phyloP scores from a whole-genome alignment of 2,797 vertebrate species.

The Enteromius argenteus region DNA sequence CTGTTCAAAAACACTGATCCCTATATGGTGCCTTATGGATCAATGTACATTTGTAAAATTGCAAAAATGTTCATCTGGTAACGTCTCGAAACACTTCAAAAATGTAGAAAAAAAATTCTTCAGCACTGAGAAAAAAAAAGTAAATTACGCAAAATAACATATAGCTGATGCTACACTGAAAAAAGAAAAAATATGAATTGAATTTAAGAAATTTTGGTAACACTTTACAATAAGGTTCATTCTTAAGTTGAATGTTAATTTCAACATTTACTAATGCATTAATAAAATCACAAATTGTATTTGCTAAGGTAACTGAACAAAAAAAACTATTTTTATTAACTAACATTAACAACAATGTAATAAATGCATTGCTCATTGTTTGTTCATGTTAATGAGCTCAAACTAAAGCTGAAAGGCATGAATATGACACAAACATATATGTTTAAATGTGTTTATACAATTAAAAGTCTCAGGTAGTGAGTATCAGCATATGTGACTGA shows the following conservation, averaged over 20 bases:
- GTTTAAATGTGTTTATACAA: not conserved
- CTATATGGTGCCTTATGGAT: not conserved
- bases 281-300: no score
- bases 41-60: not conserved
- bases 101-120: not conserved
- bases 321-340: no score
- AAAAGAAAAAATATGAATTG: no score
- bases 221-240: no score
- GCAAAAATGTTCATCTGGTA: not conserved
- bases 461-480: conserved; percentile 34
- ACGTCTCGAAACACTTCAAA: not conserved
- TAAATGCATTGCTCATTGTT: no score
- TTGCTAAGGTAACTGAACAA: no score
- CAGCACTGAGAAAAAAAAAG: not conserved
- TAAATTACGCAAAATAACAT: not conserved
- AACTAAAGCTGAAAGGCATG: not conserved
- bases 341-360: no score
- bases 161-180: no score
- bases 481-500: conserved; percentile 47
- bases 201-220: no score
- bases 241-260: no score
- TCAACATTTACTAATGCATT: no score
- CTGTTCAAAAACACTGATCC: not conserved
- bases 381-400: no score
- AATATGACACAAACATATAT: not conserved